Evolutionary conservation across 2,888 invertebrate genomes (phyloP).

Genomic region (Venusia cambrica): DNA sequence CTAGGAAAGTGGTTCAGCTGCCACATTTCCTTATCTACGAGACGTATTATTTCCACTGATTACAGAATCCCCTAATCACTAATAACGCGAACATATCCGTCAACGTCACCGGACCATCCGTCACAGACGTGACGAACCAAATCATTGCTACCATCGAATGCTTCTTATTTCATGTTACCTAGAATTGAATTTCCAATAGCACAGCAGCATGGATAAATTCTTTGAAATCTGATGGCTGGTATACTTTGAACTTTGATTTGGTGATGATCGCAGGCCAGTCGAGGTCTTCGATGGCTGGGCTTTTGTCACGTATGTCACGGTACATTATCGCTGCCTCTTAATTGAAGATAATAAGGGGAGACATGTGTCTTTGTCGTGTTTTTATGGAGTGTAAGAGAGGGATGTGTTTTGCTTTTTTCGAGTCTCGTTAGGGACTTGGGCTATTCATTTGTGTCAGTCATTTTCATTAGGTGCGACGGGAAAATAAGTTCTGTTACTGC

Average conservation of each 20-base stretch:
- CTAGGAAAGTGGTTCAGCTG: too few relatives aligned
- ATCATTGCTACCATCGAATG: conserved; percentile 22
- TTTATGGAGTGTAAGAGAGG: conserved; percentile 72
- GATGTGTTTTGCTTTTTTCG: conserved; percentile 65
- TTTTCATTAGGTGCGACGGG: conserved; percentile 37
- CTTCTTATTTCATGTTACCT: conserved; percentile 18
- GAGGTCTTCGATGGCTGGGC: conserved; percentile 50
- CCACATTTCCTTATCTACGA: conserved; percentile 14
- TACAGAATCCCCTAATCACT: conserved; percentile 63
- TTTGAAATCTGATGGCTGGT: conserved; percentile 45
- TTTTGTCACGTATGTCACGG: conserved; percentile 62
- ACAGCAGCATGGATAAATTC: conserved; percentile 35
- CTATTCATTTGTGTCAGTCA: conserved; percentile 63
- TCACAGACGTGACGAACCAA: conserved; percentile 49
- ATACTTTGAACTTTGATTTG: conserved; percentile 38
- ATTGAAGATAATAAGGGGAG: conserved; percentile 79
- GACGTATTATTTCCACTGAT: conserved; percentile 65
- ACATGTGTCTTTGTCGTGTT: conserved; percentile 79
- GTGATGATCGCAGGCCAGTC: conserved; percentile 13
- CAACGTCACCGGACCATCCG: conserved; percentile 62
- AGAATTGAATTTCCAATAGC: conserved; percentile 35
- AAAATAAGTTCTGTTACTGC: conserved; percentile 23
- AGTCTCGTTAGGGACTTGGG: conserved; percentile 55
- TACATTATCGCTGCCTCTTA: conserved; percentile 76
- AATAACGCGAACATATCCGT: conserved; percentile 64